Evolutionary conservation across 2,888 invertebrate genomes (phyloP), one percentile per base, ranked within the genome.

Genomic region (Bedellia somnulentella): DNA sequence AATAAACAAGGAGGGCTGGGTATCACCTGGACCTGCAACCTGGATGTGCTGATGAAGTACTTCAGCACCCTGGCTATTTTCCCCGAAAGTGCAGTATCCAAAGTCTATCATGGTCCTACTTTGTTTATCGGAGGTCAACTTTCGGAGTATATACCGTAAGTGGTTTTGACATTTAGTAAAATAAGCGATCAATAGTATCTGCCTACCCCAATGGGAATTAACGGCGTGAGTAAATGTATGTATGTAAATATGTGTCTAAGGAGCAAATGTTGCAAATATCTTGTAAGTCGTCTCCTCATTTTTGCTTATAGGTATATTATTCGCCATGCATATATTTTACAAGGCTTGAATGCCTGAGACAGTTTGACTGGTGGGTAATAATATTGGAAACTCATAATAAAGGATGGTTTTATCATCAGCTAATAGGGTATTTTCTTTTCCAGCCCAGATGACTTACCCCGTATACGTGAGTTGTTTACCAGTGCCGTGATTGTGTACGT

Each of bases 111-210:
- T 5, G 87, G 88, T 1, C 87, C 88, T 1, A 84, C 89, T 0
- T 53, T 92, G 11, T 95, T 96, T 52, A 71, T 97, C 21, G 90
- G 86, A 25, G 96, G 96, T 15, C 82, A 75, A n/a, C 60, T 80
- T 1, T 95, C 94, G 0, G 82, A 86, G 44, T 92, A 84, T 53
- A 78, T 95, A 40, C 80, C 79, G 87, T 87, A 68, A 76, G 75
- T 60, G 25, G 9, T 14, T 25, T 18, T 5, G 12, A 13, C 5
- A 10, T 11, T 8, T n/a, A n/a, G n/a, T n/a, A n/a, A n/a, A n/a
- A n/a, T n/a, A n/a, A n/a, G n/a, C n/a, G n/a, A n/a, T n/a, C n/a
- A n/a, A n/a, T n/a, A n/a, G n/a, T n/a, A n/a, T n/a, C n/a, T n/a
- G n/a, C n/a, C n/a, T n/a, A n/a, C n/a, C n/a, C n/a, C n/a, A n/a